Base-by-base conservation (phyloP, 2,888 invertebrate species). In the Chymomyza caudatula region DNA sequence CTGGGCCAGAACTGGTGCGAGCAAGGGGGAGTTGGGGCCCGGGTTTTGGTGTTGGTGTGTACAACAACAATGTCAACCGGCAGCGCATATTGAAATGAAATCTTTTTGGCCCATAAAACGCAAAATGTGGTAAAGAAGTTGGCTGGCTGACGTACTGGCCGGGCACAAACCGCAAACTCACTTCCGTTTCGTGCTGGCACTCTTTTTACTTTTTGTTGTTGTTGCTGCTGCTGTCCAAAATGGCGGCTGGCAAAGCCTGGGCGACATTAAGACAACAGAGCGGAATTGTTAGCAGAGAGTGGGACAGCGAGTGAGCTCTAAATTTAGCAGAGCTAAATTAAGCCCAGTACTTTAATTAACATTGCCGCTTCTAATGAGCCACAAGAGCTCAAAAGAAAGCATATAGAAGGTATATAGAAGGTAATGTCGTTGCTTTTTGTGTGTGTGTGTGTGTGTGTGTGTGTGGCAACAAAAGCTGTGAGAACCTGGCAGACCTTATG, bases 91-190 rank as follows among this genome's bases (percentile, higher is more conserved):
- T 78, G 78, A 80, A 86, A 85, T 85, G 74, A 80, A 85, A 84
- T 86, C 79, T 86, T 81, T 77, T 86, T 86, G 82, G 82, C 76
- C 82, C 78, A 86, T 83, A 82, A 85, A 85, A 81, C 75, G 72
- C 60, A 77, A 83, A 86, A 76, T 84, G 84, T 74, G 85, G 78
- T 77, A 63, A 78, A 66, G 58, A 67, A 60, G 61, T 70, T 49
- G 68, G 64, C n/a, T 54, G 29, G n/a, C 47, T 47, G 47, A 19
- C 47, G 15, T 15, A 19, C 22, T 51, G 51, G 51, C 22, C 43
- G 42, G 52, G 15, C 19, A 59, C 52, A 59, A 83, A 85, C 85
- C 85, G 77, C 83, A 84, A 79, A 82, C 72, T 85, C 80, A 85
- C 85, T 85, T 85, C 85, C 85, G 86, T 80, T 85, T 78, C 78